Conservation (phyloP, 2,113 vertebrate genomes). For the Calypte anna region DNA sequence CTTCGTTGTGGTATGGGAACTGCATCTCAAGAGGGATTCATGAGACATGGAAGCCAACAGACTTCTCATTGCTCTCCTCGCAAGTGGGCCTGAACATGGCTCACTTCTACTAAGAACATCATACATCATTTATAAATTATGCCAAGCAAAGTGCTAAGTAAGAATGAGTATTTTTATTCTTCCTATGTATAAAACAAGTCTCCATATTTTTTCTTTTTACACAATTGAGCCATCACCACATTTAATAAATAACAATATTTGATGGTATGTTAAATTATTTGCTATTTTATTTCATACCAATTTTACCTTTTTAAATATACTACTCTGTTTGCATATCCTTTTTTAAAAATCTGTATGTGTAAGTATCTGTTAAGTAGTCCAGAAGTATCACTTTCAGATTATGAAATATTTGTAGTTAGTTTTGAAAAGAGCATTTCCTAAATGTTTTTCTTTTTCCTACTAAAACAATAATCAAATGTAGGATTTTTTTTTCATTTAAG, state of each 20-base stretch:
- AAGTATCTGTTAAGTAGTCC: background rate
- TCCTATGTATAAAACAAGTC: background rate
- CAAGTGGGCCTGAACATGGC: background rate
- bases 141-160: background rate
- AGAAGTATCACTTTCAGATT: background rate
- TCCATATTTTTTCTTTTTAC: background rate
- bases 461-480: background rate
- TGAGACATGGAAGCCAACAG: background rate
- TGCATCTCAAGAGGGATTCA: background rate
- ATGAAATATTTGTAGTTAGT: background rate
- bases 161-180: background rate
- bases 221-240: background rate
- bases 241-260: background rate
- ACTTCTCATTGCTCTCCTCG: background rate
- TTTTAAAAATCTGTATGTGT: background rate
- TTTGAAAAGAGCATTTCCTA: background rate
- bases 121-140: background rate
- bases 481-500: background rate
- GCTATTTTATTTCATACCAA: background rate
- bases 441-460: background rate
- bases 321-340: background rate
- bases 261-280: background rate
- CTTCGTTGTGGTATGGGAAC: background rate
- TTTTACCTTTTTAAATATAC: background rate
- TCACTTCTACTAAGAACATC: background rate